Percentiles rank a stretch among this genome's conserved stretches.
These are phyloP conservation scores for Plestiodon gilberti DNA, from an alignment of 2,113 vertebrate genomes.

Conservation along the genomic window DNA sequence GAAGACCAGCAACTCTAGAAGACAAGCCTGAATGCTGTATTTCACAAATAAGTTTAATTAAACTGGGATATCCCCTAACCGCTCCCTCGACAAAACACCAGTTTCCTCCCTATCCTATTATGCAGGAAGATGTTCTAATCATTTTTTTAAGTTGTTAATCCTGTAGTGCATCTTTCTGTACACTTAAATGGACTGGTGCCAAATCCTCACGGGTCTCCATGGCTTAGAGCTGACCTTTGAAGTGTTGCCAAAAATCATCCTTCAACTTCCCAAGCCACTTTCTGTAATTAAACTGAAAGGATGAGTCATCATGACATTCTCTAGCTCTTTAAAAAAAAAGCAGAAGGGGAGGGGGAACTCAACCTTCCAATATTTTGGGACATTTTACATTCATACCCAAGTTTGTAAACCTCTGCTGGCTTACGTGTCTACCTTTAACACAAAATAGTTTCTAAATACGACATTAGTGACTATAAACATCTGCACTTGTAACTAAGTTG, in stretches of 20 bases:
- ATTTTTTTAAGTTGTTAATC: slow-evolving; percentile 7
- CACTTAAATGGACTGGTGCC: slow-evolving; percentile 21
- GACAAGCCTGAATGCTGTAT: too few relatives aligned
- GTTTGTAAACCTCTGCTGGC: background rate
- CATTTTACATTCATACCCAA: background rate
- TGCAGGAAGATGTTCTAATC: background rate
- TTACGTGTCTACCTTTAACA: background rate
- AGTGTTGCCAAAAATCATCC: slow-evolving; percentile 55
- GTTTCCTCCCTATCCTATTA: background rate
- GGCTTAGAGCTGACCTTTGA: slow-evolving; percentile 46
- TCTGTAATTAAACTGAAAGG: slow-evolving; percentile 61
- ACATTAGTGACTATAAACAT: too few relatives aligned
- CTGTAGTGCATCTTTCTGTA: slow-evolving; percentile 4
- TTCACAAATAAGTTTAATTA: too few relatives aligned
- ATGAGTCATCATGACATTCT: slow-evolving; percentile 59
- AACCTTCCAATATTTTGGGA: background rate
- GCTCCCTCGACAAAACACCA: background rate
- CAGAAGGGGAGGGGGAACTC: background rate
- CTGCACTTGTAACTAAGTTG: background rate
- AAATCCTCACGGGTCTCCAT: slow-evolving; percentile 23
- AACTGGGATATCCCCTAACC: background rate
- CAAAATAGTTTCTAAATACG: background rate
- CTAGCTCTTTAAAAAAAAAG: slow-evolving; percentile 18
- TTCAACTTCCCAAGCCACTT: slow-evolving; percentile 53
- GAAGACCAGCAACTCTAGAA: too few relatives aligned